phyloP scores from a whole-genome alignment of 2,113 vertebrate genomes.

The Excalfactoria chinensis region DNA sequence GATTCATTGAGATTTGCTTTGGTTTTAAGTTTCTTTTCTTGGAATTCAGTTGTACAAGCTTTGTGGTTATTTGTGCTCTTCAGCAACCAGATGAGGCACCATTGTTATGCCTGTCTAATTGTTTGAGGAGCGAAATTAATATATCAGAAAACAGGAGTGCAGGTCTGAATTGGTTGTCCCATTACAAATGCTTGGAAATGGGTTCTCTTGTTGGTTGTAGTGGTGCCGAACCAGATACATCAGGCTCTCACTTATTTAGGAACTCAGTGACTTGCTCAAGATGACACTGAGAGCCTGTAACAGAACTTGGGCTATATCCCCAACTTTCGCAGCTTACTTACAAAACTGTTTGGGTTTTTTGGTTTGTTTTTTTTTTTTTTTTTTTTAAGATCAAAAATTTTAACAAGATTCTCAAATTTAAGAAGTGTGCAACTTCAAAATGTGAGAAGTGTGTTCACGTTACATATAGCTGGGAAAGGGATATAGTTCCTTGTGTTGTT shows the following conservation, averaged over 20 bases:
- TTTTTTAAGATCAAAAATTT: neutral
- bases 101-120: neutral
- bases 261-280: neutral
- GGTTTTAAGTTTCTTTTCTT: neutral
- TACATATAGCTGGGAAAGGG: neutral
- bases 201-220: neutral
- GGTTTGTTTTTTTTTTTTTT: neutral
- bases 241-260: neutral
- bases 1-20: neutral
- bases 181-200: neutral
- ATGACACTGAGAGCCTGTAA: neutral
- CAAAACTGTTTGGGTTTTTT: neutral
- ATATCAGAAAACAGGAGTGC: fast-evolving
- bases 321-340: neutral
- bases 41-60: neutral
- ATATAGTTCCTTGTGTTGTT: neutral
- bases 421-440: neutral
- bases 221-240: neutral
- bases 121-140: neutral
- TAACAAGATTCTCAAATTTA: neutral
- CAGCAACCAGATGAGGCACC: neutral
- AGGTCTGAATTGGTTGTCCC: neutral
- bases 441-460: neutral
- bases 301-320: neutral
- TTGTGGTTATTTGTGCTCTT: neutral